These are phyloP conservation scores for Sipha flava DNA, from an alignment of 1,140 invertebrate species.

Conservation along the genomic window DNA sequence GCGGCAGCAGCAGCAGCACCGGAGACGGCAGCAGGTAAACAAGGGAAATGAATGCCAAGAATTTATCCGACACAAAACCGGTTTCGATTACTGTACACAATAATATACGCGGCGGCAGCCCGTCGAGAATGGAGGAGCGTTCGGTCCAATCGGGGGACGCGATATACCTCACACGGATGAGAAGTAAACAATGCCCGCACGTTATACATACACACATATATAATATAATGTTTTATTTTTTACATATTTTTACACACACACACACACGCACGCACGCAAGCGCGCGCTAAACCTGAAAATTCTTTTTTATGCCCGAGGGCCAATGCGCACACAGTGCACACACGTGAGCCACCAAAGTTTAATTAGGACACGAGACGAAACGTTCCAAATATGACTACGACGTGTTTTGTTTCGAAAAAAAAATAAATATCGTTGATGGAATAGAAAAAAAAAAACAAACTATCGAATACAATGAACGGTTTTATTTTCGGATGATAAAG, in stretches of 20 bases:
- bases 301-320: too few relatives aligned
- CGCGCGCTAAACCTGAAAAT: too few relatives aligned
- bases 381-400: too few relatives aligned
- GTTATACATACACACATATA: neutral
- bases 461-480: too few relatives aligned
- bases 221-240: neutral
- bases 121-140: neutral
- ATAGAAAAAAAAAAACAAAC: too few relatives aligned
- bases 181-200: neutral
- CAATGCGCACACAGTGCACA: too few relatives aligned
- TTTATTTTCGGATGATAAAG: too few relatives aligned
- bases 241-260: neutral
- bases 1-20: neutral
- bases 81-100: conserved; percentile 13
- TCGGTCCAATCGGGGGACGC: neutral
- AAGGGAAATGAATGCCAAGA: conserved; percentile 31
- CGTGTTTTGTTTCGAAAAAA: too few relatives aligned
- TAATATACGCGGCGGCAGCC: neutral
- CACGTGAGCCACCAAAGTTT: too few relatives aligned
- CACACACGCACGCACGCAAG: too few relatives aligned
- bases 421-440: too few relatives aligned
- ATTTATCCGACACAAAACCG: conserved; percentile 26
- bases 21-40: neutral
- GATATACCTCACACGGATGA: neutral
- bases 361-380: too few relatives aligned